Percentiles rank a stretch among this genome's conserved stretches.
Conservation (phyloP, 2,797 vertebrate species). For the Vireo griseus region DNA sequence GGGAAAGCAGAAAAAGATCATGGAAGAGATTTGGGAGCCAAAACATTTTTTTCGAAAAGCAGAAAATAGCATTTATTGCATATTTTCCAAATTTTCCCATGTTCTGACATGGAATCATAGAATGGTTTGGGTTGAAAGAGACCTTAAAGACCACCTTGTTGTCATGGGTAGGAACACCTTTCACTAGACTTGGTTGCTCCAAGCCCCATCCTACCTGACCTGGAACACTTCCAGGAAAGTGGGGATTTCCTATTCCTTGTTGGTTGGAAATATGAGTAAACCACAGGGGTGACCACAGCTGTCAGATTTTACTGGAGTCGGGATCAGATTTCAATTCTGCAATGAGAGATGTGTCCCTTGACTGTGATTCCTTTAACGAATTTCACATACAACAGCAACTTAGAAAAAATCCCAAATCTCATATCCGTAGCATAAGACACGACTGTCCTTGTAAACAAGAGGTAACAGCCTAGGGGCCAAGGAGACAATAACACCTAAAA, state of each 20-base stretch:
- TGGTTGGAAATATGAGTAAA: background rate
- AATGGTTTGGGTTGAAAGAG: background rate
- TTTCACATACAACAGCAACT: background rate
- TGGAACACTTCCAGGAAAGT: background rate
- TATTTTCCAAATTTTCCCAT: background rate
- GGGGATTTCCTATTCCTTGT: background rate
- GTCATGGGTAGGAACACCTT: background rate
- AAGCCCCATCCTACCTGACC: background rate
- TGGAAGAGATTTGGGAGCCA: background rate
- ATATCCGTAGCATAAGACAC: background rate
- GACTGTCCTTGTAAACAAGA: background rate
- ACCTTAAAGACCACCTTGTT: background rate
- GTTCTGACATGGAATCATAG: background rate
- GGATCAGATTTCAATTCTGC: background rate
- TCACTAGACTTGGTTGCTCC: background rate
- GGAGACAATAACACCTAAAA: background rate
- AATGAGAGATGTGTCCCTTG: background rate
- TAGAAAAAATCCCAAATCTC: background rate
- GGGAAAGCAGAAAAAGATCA: background rate
- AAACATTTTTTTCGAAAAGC: background rate
- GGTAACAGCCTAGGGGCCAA: fast-evolving
- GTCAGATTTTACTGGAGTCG: background rate
- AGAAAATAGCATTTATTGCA: background rate
- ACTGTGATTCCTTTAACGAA: background rate
- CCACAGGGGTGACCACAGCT: background rate